Percentiles rank a stretch among this genome's conserved stretches.
These are phyloP conservation scores for Macrochelys suwanniensis DNA, from an alignment of 2,797 vertebrate species.

Conservation along the genomic window DNA sequence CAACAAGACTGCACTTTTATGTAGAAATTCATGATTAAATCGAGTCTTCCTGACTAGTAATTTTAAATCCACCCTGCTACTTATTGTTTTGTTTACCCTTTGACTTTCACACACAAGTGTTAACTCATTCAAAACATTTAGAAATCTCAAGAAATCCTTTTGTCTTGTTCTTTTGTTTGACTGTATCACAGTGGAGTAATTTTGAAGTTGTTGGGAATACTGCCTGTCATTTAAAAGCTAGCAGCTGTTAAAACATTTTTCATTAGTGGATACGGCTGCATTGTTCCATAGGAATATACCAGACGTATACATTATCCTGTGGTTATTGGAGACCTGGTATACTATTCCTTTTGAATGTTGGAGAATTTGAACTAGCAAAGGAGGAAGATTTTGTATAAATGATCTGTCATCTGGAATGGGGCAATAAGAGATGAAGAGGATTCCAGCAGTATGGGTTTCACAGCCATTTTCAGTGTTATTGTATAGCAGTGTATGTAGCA, in stretches of 20 bases:
- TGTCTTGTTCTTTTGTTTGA: neutral
- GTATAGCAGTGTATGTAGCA: neutral
- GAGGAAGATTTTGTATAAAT: neutral
- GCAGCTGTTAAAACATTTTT: neutral
- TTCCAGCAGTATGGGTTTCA: neutral
- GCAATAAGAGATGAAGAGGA: neutral
- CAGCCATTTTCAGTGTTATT: neutral
- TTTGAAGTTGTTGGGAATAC: rapidly evolving
- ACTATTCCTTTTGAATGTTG: slow-evolving; percentile 7
- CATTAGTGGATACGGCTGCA: neutral
- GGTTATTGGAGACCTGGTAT: neutral
- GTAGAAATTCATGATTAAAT: no score
- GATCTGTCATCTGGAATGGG: neutral
- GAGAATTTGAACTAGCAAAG: neutral
- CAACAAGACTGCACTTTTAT: no score
- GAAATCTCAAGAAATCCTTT: neutral
- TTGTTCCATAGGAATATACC: neutral
- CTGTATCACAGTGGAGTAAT: neutral
- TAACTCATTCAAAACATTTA: neutral
- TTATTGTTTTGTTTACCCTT: neutral
- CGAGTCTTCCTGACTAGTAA: no score
- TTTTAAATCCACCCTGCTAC: no score
- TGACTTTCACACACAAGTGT: neutral
- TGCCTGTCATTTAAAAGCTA: neutral
- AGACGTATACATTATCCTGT: neutral